phyloP scores from a whole-genome alignment of 1,140 invertebrate species.

The Cydia pomonella region DNA sequence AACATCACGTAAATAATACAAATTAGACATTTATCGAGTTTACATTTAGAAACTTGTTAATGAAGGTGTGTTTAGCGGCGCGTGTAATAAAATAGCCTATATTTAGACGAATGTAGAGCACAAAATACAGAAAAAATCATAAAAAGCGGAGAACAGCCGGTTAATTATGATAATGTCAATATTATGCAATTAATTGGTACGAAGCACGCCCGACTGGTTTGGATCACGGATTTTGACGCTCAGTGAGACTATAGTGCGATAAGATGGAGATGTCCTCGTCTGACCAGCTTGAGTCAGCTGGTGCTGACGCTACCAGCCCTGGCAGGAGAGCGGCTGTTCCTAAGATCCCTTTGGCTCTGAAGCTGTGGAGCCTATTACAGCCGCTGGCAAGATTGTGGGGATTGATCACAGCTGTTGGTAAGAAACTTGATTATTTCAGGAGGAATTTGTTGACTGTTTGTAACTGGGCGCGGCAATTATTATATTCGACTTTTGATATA shows the following conservation, averaged over 20 bases:
- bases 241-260: conserved; percentile 5
- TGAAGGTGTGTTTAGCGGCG: not conserved
- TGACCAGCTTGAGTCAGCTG: conserved; percentile 42
- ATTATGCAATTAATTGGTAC: not conserved
- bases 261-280: conserved; percentile 43
- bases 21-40: not conserved
- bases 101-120: not conserved
- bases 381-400: conserved; percentile 71
- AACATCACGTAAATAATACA: conserved; percentile 20
- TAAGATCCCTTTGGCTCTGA: conserved; percentile 59
- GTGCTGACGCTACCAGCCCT: conserved; percentile 38
- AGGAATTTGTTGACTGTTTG: not conserved
- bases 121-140: not conserved
- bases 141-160: not conserved
- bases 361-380: conserved; percentile 69
- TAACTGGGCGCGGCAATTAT: too few species aligned
- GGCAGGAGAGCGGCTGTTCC: conserved; percentile 47
- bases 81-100: not conserved
- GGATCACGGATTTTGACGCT: not conserved
- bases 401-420: conserved; percentile 67
- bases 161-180: not conserved
- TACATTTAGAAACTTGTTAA: not conserved
- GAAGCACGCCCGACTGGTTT: not conserved
- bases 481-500: too few species aligned
- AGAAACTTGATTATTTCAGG: conserved; percentile 34